A percentile compares a stretch with the other conserved stretches of the same genome.
Conservation (phyloP, 2,888 invertebrate genomes). For the Parnassius orleans region DNA sequence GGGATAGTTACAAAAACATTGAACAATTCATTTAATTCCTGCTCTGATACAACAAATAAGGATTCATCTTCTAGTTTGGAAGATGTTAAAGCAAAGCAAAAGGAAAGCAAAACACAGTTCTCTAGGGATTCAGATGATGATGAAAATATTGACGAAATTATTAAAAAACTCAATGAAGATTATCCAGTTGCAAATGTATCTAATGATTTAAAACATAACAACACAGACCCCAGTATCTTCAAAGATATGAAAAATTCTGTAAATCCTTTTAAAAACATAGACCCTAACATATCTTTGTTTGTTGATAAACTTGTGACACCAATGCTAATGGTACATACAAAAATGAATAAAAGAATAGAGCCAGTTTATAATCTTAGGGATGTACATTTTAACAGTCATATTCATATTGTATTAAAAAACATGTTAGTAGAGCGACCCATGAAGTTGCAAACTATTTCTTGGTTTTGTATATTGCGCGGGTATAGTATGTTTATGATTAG, state of each 20-base stretch:
- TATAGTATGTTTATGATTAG: constrained; percentile 84
- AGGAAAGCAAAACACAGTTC: constrained; percentile 23
- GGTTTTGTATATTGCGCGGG: constrained; percentile 85
- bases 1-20: constrained; percentile 31
- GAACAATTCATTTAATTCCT: constrained; percentile 27
- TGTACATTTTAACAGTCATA: constrained; percentile 54
- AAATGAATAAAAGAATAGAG: constrained; percentile 53
- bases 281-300: constrained; percentile 58
- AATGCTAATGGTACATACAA: constrained; percentile 67
- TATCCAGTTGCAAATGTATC: constrained; percentile 25
- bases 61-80: constrained; percentile 35
- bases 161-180: constrained; percentile 37
- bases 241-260: constrained; percentile 34
- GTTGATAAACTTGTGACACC: constrained; percentile 67
- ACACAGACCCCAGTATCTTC: background rate
- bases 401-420: constrained; percentile 51
- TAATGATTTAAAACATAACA: constrained; percentile 20
- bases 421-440: constrained; percentile 63
- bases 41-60: constrained; percentile 40
- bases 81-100: constrained; percentile 27
- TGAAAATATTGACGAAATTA: constrained; percentile 40
- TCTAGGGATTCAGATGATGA: constrained; percentile 37
- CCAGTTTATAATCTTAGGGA: constrained; percentile 53
- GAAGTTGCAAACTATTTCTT: constrained; percentile 84
- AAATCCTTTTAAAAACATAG: constrained; percentile 65